phyloP scores from a whole-genome alignment of 2,113 vertebrate genomes.

The Polypterus bichir region DNA sequence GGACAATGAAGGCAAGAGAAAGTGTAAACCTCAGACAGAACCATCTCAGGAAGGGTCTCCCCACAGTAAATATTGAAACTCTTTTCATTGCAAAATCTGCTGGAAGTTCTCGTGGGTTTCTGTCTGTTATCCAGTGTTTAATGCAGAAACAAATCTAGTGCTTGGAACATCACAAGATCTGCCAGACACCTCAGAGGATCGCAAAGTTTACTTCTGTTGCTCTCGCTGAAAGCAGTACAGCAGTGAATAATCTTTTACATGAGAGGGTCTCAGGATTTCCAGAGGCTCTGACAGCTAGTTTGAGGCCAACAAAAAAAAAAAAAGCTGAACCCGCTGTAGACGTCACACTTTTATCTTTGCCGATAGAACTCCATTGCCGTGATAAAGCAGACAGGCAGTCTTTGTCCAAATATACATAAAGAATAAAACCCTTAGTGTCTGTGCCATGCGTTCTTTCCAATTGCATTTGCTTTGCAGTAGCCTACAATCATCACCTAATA shows the following conservation, averaged over 20 bases:
- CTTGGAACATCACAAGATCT: conserved; percentile 5
- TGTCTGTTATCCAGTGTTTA: conserved; percentile 9
- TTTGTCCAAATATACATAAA: no score
- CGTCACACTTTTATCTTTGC: no score
- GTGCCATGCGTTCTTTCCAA: no score
- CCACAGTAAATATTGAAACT: conserved; percentile 12
- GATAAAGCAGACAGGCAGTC: no score
- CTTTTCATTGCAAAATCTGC: conserved; percentile 4
- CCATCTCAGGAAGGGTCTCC: conserved; percentile 4
- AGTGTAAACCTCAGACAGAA: conserved; percentile 5
- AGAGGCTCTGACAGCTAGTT: not conserved
- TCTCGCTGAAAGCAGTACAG: conserved; percentile 26
- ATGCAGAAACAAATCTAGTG: conserved; percentile 12
- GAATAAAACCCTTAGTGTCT: no score
- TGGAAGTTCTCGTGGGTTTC: conserved; percentile 9
- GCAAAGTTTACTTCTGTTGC: conserved; percentile 6
- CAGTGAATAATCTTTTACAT: conserved; percentile 32
- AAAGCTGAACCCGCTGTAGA: no score
- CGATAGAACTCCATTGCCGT: no score
- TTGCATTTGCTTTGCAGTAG: no score
- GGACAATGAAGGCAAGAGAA: not conserved
- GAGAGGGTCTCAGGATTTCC: conserved; percentile 1
- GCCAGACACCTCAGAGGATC: conserved; percentile 5
- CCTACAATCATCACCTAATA: no score
- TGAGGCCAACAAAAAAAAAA: no score